Evolutionary conservation across 2,888 invertebrate genomes (phyloP).

Genomic region (Habroteleia sp.): DNA sequence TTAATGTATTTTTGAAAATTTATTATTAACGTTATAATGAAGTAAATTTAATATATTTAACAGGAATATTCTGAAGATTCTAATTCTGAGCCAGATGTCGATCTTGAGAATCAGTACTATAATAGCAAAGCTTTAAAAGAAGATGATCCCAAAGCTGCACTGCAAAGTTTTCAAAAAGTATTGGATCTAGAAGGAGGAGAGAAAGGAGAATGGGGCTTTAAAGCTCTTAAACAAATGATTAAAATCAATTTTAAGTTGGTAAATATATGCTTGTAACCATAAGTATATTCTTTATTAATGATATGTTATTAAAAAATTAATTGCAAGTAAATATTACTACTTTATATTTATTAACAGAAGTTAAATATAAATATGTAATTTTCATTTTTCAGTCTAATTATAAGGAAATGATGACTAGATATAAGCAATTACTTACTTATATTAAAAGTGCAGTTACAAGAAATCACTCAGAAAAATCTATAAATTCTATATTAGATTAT

Average conservation of each 20-base stretch:
- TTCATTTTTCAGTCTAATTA: conserved; percentile 88
- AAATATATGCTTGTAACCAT: too few relatives aligned
- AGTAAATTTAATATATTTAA: too few relatives aligned
- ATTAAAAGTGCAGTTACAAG: conserved; percentile 99
- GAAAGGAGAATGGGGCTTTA: conserved; percentile 99
- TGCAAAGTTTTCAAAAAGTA: conserved; percentile 97
- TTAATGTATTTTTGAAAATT: neutral
- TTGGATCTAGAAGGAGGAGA: conserved; percentile 98
- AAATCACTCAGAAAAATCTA: conserved; percentile 99
- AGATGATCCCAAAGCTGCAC: conserved; percentile 94
- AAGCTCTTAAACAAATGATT: conserved; percentile 99
- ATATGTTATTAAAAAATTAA: too few relatives aligned
- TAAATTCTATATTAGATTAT: conserved; percentile 99
- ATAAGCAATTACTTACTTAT: conserved; percentile 97
- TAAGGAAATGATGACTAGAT: conserved; percentile 96
- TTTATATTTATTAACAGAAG: too few relatives aligned
- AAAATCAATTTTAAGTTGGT: conserved; percentile 99
- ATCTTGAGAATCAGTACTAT: conserved; percentile 99
- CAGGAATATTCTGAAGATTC: conserved; percentile 99
- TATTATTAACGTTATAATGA: too few relatives aligned
- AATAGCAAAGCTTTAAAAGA: conserved; percentile 99
- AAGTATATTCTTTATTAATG: too few relatives aligned
- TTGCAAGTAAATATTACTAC: too few relatives aligned
- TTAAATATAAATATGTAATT: too few relatives aligned
- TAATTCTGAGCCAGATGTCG: conserved; percentile 99